These are phyloP conservation scores for Anadara kagoshimensis DNA, from an alignment of 1,140 invertebrate genomes.

Conservation along the genomic window DNA sequence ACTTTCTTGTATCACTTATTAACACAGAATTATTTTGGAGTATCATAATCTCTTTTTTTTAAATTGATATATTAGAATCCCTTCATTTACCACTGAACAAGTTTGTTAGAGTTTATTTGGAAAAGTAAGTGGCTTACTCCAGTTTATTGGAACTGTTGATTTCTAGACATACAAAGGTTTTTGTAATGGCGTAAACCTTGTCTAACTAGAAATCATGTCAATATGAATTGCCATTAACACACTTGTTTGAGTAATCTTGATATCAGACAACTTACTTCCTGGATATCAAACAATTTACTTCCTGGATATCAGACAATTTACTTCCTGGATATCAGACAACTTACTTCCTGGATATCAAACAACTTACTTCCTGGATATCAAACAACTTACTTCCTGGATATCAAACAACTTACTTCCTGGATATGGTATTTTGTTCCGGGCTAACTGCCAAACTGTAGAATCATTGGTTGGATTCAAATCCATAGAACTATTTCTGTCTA, in stretches of 20 bases:
- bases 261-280: slow-evolving; percentile 20
- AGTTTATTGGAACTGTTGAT: too few species aligned
- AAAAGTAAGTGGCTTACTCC: too few species aligned
- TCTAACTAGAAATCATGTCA: too few species aligned
- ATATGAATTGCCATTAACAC: too few species aligned
- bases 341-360: neutral
- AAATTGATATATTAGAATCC: too few species aligned
- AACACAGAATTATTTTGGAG: too few species aligned
- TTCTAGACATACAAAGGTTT: too few species aligned
- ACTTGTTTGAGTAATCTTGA: neutral
- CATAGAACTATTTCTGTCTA: slow-evolving; percentile 52
- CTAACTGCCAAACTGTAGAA: slow-evolving; percentile 45
- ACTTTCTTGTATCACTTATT: too few species aligned
- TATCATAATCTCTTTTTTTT: too few species aligned
- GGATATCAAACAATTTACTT: slow-evolving; percentile 33
- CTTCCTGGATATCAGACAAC: slow-evolving; percentile 31
- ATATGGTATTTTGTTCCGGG: slow-evolving; percentile 52
- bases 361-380: neutral
- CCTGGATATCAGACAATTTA: slow-evolving; percentile 30
- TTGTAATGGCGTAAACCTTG: too few species aligned
- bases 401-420: slow-evolving; percentile 20
- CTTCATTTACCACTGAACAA: too few species aligned
- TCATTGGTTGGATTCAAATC: slow-evolving; percentile 49
- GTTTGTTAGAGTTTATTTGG: too few species aligned
- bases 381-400: neutral